These are phyloP conservation scores for Sphaerodactylus townsendi DNA, from an alignment of 2,113 vertebrate genomes.

Conservation along the genomic window DNA sequence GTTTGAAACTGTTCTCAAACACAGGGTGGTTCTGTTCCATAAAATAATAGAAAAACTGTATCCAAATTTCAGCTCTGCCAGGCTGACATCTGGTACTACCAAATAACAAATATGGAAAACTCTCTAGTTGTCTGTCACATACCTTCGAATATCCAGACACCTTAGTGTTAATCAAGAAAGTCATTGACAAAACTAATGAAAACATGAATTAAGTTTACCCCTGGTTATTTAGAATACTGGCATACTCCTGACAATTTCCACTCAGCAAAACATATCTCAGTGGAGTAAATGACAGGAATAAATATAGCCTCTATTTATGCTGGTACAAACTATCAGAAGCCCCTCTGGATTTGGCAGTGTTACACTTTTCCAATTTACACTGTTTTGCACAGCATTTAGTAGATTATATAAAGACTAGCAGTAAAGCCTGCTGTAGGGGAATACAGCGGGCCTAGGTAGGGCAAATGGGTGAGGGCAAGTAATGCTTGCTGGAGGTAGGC, in stretches of 20 bases:
- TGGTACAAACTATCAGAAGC: background rate
- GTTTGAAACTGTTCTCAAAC: slow-evolving; percentile 28
- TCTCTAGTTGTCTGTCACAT: slow-evolving; percentile 5
- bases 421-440: no score
- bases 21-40: background rate
- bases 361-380: slow-evolving; percentile 4
- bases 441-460: no score
- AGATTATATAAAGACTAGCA: slow-evolving; percentile 30
- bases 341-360: background rate
- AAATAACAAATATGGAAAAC: slow-evolving; percentile 10
- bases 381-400: background rate
- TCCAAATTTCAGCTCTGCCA: slow-evolving; percentile 1
- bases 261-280: slow-evolving; percentile 11
- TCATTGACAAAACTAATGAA: slow-evolving; percentile 31
- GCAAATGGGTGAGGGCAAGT: no score
- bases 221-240: background rate
- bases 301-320: background rate
- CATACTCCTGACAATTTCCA: slow-evolving; percentile 10
- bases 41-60: slow-evolving; percentile 5
- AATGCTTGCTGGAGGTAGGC: no score
- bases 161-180: slow-evolving; percentile 3
- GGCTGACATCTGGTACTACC: slow-evolving; percentile 8
- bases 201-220: slow-evolving; percentile 14
- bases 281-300: background rate
- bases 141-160: slow-evolving; percentile 7